Base-by-base conservation (phyloP, 2,113 vertebrate species). In the Osmerus mordax region DNA sequence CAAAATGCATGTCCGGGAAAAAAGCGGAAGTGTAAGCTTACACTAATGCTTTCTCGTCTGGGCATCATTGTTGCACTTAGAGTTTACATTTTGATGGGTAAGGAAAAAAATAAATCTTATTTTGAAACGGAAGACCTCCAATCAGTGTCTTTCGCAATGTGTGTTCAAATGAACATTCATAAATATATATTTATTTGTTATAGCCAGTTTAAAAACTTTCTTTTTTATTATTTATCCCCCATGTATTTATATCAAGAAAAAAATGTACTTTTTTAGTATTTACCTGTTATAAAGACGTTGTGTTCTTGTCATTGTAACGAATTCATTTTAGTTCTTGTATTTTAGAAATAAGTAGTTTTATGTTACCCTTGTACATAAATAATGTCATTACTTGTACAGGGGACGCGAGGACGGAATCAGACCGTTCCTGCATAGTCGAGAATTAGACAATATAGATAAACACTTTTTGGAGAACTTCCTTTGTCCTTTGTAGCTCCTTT, bases 101-200 rank as follows among this genome's bases (percentile, higher is more conserved):
- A 94, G 93, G 89, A 91, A 89, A 87, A 89, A 89, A 84, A 82
- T 75, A 87, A 89, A 90, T 93, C 91, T 94, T 95, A 94, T 92
- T 93, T 93, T 93, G 87, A 91, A 88, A 89, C 81, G 92, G 92
- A 94, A 95, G 94, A 88, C 83, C 86, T 91, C 87, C 89, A 91
- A 93, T 92, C 94, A 93, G 84, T 3, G 88, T 91, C 91, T 93
- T 95, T 95, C 93, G 93, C 90, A 90, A 93, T 87, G 94, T 95
- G 94, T 96, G 95, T 96, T 96, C 94, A 92, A 93, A 94, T 94
- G 95, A 98, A 96, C 95, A 97, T 96, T 95, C 94, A 96, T 92
- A 93, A 90, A 91, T 92, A 96, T 96, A 96, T 98, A 98, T 99
- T 98, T 99, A 99, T 98, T 98, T 95, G 95, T 97, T 96, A 96